phyloP scores from a whole-genome alignment of 2,888 invertebrate species.

The Epistrophe grossulariae region DNA sequence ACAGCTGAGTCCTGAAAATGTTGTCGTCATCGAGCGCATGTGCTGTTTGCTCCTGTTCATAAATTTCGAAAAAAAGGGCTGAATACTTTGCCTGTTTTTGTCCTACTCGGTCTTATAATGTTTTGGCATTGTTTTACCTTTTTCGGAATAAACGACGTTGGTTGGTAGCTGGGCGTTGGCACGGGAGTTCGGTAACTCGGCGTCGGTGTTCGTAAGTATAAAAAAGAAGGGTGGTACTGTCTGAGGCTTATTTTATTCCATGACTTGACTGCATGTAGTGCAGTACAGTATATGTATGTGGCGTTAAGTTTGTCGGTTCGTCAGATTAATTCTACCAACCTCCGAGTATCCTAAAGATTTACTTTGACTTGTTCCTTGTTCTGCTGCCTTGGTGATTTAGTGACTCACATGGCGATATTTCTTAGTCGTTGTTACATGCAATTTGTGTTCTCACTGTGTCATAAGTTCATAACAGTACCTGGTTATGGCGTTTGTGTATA shows the following conservation, averaged over 20 bases:
- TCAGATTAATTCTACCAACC: background rate
- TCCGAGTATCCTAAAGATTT: slow-evolving; percentile 48
- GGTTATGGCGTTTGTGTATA: no score
- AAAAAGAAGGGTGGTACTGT: slow-evolving; percentile 16
- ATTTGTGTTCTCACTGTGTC: no score
- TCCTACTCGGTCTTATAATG: slow-evolving; percentile 31
- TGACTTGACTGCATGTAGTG: slow-evolving; percentile 14
- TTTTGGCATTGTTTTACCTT: background rate
- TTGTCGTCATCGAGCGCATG: slow-evolving; percentile 47
- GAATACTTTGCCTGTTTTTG: background rate
- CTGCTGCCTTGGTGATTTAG: slow-evolving; percentile 80
- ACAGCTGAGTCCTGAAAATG: slow-evolving; percentile 45
- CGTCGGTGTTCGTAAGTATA: background rate
- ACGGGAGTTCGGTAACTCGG: background rate
- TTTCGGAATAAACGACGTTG: slow-evolving; percentile 21
- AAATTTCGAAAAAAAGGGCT: background rate
- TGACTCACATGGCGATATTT: slow-evolving; percentile 83
- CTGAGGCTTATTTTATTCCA: background rate
- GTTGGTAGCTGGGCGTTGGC: slow-evolving; percentile 50
- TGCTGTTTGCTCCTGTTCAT: background rate
- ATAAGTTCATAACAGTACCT: no score
- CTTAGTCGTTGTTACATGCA: background rate
- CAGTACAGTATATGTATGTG: background rate
- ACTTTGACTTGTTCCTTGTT: slow-evolving; percentile 44
- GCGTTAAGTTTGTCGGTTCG: background rate